Evolutionary conservation across 2,797 vertebrate species (phyloP).

Genomic region (Phrynocephalus forsythii): DNA sequence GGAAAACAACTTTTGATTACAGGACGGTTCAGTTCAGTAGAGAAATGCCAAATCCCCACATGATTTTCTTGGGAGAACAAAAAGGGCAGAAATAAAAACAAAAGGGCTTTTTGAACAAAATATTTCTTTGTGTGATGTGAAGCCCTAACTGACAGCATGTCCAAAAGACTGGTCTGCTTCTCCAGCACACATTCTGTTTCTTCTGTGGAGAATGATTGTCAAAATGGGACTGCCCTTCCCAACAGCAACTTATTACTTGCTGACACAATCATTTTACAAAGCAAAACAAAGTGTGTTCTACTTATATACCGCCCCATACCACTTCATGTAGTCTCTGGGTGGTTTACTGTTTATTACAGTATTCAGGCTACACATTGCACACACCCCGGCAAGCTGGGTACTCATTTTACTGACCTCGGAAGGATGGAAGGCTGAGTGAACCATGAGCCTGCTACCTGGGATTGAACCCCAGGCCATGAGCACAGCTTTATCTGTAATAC

Average conservation of each 20-base stretch:
- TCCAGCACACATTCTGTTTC: background rate
- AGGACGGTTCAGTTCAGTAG: background rate
- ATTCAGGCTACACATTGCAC: too few species aligned
- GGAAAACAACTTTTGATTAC: constrained; percentile 22
- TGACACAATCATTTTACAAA: background rate
- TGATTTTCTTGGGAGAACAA: constrained; percentile 34
- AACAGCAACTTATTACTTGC: background rate
- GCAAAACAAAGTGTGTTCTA: background rate
- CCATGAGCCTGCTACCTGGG: too few species aligned
- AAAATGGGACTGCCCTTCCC: background rate
- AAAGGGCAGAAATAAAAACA: constrained; percentile 20
- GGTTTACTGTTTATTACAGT: too few species aligned
- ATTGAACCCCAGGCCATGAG: too few species aligned
- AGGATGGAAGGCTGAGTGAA: too few species aligned
- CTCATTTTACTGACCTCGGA: too few species aligned
- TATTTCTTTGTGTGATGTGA: background rate
- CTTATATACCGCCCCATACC: too few species aligned
- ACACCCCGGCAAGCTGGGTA: too few species aligned
- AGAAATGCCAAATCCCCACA: background rate
- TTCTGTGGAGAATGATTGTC: background rate
- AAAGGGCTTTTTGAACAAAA: background rate
- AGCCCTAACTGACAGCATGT: background rate
- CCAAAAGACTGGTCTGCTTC: constrained; percentile 14
- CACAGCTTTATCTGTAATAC: too few species aligned
- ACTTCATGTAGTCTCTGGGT: too few species aligned